Evolutionary conservation across 2,113 vertebrate species (phyloP), one percentile per base, ranked within the genome.

Genomic region (Laterallus jamaicensis): DNA sequence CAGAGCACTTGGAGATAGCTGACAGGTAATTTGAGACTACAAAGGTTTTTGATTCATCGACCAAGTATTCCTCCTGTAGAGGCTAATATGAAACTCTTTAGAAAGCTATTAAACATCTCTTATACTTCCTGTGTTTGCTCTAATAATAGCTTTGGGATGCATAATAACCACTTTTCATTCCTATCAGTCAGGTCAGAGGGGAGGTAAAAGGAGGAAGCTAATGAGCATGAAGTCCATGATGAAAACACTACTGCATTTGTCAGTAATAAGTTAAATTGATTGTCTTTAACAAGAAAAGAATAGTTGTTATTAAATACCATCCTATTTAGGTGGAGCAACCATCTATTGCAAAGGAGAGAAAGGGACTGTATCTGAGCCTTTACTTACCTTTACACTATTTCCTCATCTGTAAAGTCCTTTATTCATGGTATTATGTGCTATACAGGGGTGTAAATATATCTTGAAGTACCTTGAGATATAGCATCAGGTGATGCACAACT

Each of bases 31-130:
- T 92, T 96, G 29, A 92, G 35, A 80, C 15, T 66, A 29, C 4
- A 59, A 44, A 87, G 5, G 1, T 54, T 77, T 96, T 94, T 95
- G 42, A 92, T 87, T 94, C 42, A 94, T 83, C 96, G 70, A 86
- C 25, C 56, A 96, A 92, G 21, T 25, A 85, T 67, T 39, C 5
- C 14, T 95, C 40, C 20, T 22, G 25, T 12, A 54, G 28, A 96
- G 8, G 28, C 54, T 54, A 94, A 92, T 71, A 63, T 44, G 80
- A 73, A 71, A 49, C 19, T 84, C 21, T 88, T 89, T 88, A 84
- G 62, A 84, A 95, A 82, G 71, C 22, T 77, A 60, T 89, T 94
- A 86, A 82, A 39, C 40, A 76, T 90, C 25, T 39, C 60, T 95
- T 81, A 82, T 63, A 56, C 6, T 92, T 93, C 76, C 59, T 88